These are phyloP conservation scores for Vanacampus margaritifer DNA, from an alignment of 2,113 vertebrate species.

Conservation along the genomic window DNA sequence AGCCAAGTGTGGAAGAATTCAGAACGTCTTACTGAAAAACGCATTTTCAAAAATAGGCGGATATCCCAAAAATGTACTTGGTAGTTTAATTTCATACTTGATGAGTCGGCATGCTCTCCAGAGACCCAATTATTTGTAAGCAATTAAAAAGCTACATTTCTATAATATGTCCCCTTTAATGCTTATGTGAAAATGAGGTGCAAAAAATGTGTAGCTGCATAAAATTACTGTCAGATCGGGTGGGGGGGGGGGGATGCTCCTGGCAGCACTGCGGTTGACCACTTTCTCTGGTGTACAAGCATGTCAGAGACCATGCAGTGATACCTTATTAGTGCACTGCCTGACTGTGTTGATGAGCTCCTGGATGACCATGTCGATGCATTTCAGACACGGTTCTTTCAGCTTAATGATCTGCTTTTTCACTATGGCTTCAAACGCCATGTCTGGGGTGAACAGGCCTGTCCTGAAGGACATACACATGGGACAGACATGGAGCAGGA, in stretches of 20 bases:
- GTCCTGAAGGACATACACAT: conserved; percentile 79
- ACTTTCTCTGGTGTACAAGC: conserved; percentile 24
- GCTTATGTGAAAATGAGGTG: neutral
- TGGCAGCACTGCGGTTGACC: conserved; percentile 19
- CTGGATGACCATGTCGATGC: conserved; percentile 97
- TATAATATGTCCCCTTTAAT: neutral
- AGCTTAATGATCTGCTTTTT: conserved; percentile 99
- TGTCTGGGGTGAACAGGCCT: conserved; percentile 95
- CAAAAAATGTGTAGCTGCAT: neutral
- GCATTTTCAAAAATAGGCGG: neutral
- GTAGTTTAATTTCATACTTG: neutral
- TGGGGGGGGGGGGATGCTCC: too few relatives aligned
- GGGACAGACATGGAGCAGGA: conserved; percentile 49
- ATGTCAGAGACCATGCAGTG: conserved; percentile 44
- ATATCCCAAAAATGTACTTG: neutral
- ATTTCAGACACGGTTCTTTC: conserved; percentile 96
- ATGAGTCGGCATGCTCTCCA: neutral
- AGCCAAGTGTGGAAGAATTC: neutral
- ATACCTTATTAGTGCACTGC: conserved; percentile 95
- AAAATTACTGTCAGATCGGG: neutral
- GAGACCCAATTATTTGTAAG: neutral
- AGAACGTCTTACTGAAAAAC: neutral
- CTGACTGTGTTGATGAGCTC: conserved; percentile 96
- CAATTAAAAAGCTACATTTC: neutral
- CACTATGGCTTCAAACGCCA: conserved; percentile 98